These are phyloP conservation scores for Coluber constrictor DNA, from an alignment of 2,797 vertebrate genomes.

Conservation along the genomic window DNA sequence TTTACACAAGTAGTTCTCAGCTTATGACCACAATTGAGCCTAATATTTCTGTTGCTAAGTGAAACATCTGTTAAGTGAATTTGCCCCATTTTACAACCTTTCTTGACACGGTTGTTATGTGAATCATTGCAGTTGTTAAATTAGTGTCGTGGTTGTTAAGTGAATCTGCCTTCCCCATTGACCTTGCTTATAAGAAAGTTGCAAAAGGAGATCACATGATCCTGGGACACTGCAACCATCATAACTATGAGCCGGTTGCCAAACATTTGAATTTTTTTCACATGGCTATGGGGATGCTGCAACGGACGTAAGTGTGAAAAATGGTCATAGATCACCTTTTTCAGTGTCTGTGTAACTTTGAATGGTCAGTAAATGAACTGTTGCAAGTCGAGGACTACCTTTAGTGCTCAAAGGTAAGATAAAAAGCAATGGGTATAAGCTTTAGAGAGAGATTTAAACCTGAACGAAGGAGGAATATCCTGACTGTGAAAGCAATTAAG, in stretches of 20 bases:
- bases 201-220: too few species aligned
- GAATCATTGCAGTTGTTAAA: not conserved
- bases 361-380: not conserved
- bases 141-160: not conserved
- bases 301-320: not conserved
- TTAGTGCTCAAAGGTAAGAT: not conserved
- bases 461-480: not conserved
- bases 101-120: not conserved
- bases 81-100: too few species aligned
- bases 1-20: not conserved
- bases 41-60: not conserved
- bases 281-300: not conserved
- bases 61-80: not conserved
- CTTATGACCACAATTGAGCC: not conserved
- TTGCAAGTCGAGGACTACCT: not conserved
- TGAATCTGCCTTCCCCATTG: not conserved
- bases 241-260: not conserved
- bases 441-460: not conserved
- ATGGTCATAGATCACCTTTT: not conserved
- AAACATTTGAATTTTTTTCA: not conserved
- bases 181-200: too few species aligned
- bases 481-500: not conserved
- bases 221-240: not conserved
- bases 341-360: not conserved
- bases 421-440: not conserved